These are phyloP conservation scores for Acomys russatus DNA, from an alignment of 2,797 vertebrate species.

Conservation along the genomic window DNA sequence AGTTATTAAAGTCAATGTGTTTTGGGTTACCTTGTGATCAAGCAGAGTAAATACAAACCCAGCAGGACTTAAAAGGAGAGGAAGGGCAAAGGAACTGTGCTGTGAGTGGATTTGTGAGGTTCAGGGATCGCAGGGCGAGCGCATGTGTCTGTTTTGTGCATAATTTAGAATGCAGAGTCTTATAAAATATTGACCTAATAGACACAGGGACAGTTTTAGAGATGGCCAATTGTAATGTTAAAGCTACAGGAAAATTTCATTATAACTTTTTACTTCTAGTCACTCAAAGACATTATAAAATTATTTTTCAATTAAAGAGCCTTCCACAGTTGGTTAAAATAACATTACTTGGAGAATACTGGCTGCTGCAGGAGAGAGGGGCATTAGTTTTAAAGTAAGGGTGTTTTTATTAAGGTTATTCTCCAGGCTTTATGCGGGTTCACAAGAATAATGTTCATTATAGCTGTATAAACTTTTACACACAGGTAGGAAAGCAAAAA, in stretches of 20 bases:
- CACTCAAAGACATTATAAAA: constrained; percentile 68
- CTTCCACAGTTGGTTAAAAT: constrained; percentile 67
- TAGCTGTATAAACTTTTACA: constrained; percentile 51
- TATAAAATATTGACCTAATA: constrained; percentile 72
- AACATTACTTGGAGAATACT: constrained; percentile 40
- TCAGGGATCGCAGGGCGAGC: constrained; percentile 69
- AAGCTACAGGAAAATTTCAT: constrained; percentile 69
- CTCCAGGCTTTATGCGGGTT: constrained; percentile 53
- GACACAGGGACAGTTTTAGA: constrained; percentile 68
- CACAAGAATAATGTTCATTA: constrained; percentile 68
- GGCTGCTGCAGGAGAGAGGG: background rate
- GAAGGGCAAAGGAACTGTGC: constrained; percentile 71
- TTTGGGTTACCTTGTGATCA: constrained; percentile 87
- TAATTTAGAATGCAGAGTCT: constrained; percentile 74
- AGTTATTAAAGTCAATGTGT: constrained; percentile 86
- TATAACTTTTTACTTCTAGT: constrained; percentile 48
- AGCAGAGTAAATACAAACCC: constrained; percentile 82
- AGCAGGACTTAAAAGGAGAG: constrained; percentile 79
- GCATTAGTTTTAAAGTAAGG: constrained; percentile 55
- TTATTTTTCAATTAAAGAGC: constrained; percentile 51
- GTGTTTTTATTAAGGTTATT: constrained; percentile 69
- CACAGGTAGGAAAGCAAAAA: constrained; percentile 12
- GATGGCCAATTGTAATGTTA: constrained; percentile 68
- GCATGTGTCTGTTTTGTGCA: constrained; percentile 64
- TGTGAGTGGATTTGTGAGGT: constrained; percentile 68